Percentiles rank a stretch among this genome's conserved stretches.
phyloP scores from a whole-genome alignment of 2,113 vertebrate genomes.

The Polypterus bichir region DNA sequence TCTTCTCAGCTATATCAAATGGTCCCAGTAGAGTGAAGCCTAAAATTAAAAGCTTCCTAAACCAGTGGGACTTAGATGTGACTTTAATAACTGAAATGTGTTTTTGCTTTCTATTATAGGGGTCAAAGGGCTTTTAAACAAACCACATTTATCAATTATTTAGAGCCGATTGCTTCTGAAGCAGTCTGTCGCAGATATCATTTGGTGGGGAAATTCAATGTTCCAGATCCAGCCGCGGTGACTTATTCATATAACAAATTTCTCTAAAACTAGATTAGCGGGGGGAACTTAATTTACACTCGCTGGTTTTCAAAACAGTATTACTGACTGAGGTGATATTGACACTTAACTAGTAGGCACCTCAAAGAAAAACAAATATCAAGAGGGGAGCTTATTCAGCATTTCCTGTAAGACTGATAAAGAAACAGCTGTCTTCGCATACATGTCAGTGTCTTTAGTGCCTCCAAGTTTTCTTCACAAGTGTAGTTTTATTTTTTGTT shows the following conservation, averaged over 20 bases:
- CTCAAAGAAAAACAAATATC: constrained; percentile 59
- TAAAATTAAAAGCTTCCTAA: constrained; percentile 64
- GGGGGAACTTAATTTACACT: constrained; percentile 88
- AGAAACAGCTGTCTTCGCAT: constrained; percentile 39
- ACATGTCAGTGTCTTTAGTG: constrained; percentile 32
- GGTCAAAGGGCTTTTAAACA: constrained; percentile 74
- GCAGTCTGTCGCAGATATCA: constrained; percentile 80
- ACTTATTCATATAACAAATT: constrained; percentile 81
- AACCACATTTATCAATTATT: constrained; percentile 94
- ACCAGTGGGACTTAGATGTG: constrained; percentile 62
- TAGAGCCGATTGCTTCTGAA: constrained; percentile 86
- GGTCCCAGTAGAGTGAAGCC: constrained; percentile 49
- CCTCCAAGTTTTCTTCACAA: constrained; percentile 36
- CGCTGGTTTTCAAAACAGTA: constrained; percentile 61
- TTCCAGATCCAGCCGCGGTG: constrained; percentile 56
- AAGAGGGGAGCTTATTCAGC: constrained; percentile 66
- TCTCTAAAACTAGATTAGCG: constrained; percentile 80
- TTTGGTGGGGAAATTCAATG: constrained; percentile 92
- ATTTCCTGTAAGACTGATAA: constrained; percentile 40
- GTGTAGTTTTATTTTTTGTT: constrained; percentile 18
- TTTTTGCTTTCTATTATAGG: constrained; percentile 71
- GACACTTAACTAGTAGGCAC: constrained; percentile 55
- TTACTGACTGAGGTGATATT: constrained; percentile 53
- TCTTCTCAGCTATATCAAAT: constrained; percentile 59
- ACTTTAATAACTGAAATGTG: constrained; percentile 69